These are phyloP conservation scores for Parnassius smintheus DNA, from an alignment of 2,888 invertebrate species.

Conservation along the genomic window DNA sequence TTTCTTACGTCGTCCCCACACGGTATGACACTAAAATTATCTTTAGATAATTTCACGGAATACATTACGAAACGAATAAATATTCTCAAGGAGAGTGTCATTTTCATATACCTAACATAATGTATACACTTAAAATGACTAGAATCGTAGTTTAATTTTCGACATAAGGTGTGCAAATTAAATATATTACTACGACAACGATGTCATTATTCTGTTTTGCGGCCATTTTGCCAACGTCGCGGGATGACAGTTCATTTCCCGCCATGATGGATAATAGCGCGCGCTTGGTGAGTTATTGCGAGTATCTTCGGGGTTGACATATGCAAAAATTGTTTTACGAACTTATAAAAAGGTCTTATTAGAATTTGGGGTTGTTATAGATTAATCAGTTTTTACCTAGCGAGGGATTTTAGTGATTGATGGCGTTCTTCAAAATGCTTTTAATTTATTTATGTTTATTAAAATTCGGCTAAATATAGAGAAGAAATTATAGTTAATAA, in stretches of 20 bases:
- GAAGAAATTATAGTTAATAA: too few species aligned
- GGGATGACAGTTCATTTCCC: conserved; percentile 75
- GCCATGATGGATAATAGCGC: conserved; percentile 73
- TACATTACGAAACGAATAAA: too few species aligned
- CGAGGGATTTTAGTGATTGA: conserved; percentile 39
- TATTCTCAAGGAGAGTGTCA: too few species aligned
- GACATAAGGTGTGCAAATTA: conserved; percentile 27
- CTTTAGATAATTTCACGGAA: too few species aligned
- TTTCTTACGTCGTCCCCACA: too few species aligned
- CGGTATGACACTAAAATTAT: too few species aligned
- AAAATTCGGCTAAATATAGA: too few species aligned
- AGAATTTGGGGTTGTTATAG: conserved; percentile 54
- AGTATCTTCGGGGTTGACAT: conserved; percentile 66
- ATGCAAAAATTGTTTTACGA: conserved; percentile 79
- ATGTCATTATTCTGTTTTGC: conserved; percentile 57
- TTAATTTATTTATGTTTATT: neutral
- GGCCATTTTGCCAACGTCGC: conserved; percentile 59
- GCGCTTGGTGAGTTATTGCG: conserved; percentile 66
- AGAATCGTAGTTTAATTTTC: conserved; percentile 6
- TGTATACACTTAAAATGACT: neutral
- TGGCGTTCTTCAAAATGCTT: conserved; percentile 27
- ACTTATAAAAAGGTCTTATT: conserved; percentile 72
- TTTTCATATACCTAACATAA: too few species aligned
- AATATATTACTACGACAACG: conserved; percentile 32
- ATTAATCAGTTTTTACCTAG: conserved; percentile 47